Evolutionary conservation across 53 echinoderm and acorn worm genomes (phyloP), one percentile per base, ranked within the genome.

Genomic region (Paracentrotus lividus): DNA sequence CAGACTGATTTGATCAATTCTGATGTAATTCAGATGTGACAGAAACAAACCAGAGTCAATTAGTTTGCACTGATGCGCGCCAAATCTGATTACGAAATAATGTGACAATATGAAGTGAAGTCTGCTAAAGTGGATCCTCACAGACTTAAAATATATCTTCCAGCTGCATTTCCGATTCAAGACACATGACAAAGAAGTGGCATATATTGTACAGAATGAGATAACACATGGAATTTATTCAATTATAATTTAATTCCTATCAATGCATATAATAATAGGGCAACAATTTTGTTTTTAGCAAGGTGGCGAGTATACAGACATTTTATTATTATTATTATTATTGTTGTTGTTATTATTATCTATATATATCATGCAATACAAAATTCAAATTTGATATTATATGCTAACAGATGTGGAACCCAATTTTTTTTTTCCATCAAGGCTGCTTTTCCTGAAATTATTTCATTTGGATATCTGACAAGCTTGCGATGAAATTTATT

Each of bases 1-100:
- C 31, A n/a, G n/a, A n/a, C n/a, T n/a, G n/a, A 64, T 64, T 64
- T 12, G 31, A 10, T 64, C 64, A 29, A 8, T 29, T 64, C 64
- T 31, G 31, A 64, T 64, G 26, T 27, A 9, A 64, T 64, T 29
- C 6, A 31, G 38, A 72, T 40, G 64, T 64, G 72, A 40, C 72
- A 72, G 16, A 72, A 72, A 32, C 40, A 72, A 72, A 72, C 72
- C 72, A 72, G 9, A 72, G 72, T 38, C 72, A 72, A 72, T 72
- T 72, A 72, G 16, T 15, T 72, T 21, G 40, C 36, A 14, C 36
- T 72, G 40, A 36, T 72, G 72, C 20, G 36, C 40, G 72, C 21
- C 72, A 72, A 40, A 40, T 21, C 32, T 40, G 72, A 72, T 64
- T 31, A 64, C 6, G 64, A 64, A 10, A 31, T 64, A 64, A 31